Evolutionary conservation across 2,888 invertebrate species (phyloP).

Genomic region (Drosophila bunnanda): DNA sequence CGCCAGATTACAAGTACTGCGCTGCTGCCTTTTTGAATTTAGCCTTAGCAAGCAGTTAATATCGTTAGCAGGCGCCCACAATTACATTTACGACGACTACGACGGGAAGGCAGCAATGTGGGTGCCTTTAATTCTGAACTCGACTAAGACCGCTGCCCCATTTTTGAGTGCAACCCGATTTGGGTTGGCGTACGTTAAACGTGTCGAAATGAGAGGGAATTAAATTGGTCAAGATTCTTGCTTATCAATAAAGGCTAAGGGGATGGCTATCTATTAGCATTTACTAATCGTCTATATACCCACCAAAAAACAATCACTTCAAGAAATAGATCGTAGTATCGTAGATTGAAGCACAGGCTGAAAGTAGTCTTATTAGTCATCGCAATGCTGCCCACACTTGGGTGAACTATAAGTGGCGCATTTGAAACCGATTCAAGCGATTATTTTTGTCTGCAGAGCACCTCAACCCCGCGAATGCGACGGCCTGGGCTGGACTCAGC

Average conservation of each 20-base stretch:
- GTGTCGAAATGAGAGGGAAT: neutral
- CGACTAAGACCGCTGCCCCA: conserved; percentile 5
- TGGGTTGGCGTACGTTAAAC: neutral
- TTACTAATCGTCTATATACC: neutral
- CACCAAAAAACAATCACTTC: too few relatives aligned
- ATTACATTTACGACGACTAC: conserved; percentile 17
- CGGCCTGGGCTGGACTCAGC: conserved; percentile 45
- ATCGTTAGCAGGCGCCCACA: conserved; percentile 34
- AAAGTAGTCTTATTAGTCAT: conserved; percentile 21
- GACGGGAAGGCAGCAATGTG: conserved; percentile 1
- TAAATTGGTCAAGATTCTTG: neutral
- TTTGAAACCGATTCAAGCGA: conserved; percentile 45
- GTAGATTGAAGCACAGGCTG: too few relatives aligned
- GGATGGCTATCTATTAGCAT: neutral
- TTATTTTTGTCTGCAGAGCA: conserved; percentile 43
- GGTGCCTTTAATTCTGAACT: conserved; percentile 5
- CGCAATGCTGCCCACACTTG: conserved; percentile 39
- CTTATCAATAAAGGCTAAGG: neutral
- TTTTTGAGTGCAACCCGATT: conserved; percentile 15
- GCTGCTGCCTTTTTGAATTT: conserved; percentile 20
- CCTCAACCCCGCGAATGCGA: conserved; percentile 15
- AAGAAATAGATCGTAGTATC: too few relatives aligned
- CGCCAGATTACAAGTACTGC: conserved; percentile 21
- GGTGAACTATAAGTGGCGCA: conserved; percentile 25
- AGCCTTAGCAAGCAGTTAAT: conserved; percentile 19